Conservation (phyloP, 1,140 invertebrate genomes). For the Oppia nitens region DNA sequence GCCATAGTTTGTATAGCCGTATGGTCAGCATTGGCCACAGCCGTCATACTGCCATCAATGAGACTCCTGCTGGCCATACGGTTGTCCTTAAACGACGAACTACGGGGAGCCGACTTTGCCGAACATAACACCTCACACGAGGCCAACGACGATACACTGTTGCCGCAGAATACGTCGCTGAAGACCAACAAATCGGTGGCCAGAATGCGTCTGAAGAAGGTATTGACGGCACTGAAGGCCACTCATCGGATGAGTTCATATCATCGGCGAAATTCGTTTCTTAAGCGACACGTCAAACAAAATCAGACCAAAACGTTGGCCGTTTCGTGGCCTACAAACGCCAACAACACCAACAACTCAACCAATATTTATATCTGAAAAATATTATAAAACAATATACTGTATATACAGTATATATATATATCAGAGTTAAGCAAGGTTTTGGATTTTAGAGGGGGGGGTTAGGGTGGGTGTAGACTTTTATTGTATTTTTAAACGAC, state of each 20-base stretch:
- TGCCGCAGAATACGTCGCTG: not conserved
- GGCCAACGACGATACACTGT: not conserved
- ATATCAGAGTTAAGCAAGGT: too few species aligned
- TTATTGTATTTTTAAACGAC: too few species aligned
- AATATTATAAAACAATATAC: too few species aligned
- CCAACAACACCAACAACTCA: constrained; percentile 25
- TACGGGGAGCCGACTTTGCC: constrained; percentile 67
- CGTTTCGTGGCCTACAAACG: not conserved
- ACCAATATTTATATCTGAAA: too few species aligned
- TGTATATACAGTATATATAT: too few species aligned
- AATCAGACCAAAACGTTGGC: not conserved
- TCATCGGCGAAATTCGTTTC: not conserved
- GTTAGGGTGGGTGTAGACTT: too few species aligned
- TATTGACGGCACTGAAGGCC: not conserved
- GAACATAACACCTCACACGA: constrained; percentile 53
- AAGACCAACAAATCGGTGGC: not conserved
- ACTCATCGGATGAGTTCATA: not conserved
- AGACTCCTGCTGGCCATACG: constrained; percentile 60
- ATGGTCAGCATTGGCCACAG: constrained; percentile 21
- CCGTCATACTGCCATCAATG: constrained; percentile 32
- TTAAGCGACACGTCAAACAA: not conserved
- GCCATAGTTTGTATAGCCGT: constrained; percentile 19
- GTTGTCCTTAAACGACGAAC: constrained; percentile 62
- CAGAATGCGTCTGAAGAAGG: not conserved
- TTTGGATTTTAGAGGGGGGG: too few species aligned